Base-by-base conservation (phyloP, 2,797 vertebrate genomes). In the Gallinago stenura region DNA sequence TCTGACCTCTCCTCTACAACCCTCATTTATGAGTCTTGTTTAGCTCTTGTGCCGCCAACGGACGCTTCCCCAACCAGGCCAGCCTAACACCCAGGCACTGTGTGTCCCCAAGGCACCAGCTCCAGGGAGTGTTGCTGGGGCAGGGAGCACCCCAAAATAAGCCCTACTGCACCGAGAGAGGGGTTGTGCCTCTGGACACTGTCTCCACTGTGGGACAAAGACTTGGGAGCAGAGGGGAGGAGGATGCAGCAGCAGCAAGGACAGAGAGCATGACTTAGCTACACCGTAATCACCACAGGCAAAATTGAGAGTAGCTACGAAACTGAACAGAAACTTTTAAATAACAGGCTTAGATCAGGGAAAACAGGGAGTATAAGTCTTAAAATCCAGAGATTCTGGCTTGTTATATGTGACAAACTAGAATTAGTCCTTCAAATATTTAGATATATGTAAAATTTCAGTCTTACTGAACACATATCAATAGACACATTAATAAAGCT, bases 401-500 rank as follows among this genome's bases (percentile, higher is more conserved):
- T 87, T 69, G 5, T 62, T 89, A 50, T 22, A 37, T 1, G 7
- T 57, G 57, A 90, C 45, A 56, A 91, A 84, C 25, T 11, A 54
- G 48, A 91, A 86, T 50, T 43, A 87, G 31, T 48, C 30, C n/a
- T 93, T 86, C 48, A 73, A 72, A 90, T 7, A 66, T 19, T 71
- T 15, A 71, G n/a, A 35, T 10, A 26, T 2, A 62, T 33, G 19
- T 66, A 35, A 60, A 91, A 92, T 28, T 81, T 73, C 25, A 78
- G 14, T 75, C 65, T 78, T 45, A 41, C 41, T 43, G 41, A 43
- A 43, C 7, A 62, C 7, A 22, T 64, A 88, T 41, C 61, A 90
- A 60, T 81, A 61, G n/a, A 89, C 80, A 89, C 13, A 50, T 66
- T 53, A 85, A 80, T 53, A 91, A 77, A 85, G 25, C 8, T 39